Conservation (phyloP, 2,888 invertebrate genomes). For the Conops quadrifasciatus region DNA sequence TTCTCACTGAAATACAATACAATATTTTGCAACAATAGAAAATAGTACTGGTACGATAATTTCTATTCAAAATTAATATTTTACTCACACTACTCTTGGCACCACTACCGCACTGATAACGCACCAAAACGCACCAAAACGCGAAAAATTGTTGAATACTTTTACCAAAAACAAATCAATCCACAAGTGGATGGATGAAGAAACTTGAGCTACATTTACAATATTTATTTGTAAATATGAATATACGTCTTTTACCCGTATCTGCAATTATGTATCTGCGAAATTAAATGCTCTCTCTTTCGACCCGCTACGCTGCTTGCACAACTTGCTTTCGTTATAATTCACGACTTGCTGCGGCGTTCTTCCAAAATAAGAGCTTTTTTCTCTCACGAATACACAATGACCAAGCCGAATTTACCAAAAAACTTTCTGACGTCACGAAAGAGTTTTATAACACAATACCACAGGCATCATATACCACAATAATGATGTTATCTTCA, state of each 20-base stretch:
- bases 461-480: too few relatives aligned
- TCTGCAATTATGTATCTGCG: constrained; percentile 4
- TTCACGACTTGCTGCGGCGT: background rate
- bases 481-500: too few relatives aligned
- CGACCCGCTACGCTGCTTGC: background rate
- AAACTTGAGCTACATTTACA: background rate
- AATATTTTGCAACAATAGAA: background rate
- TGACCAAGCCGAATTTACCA: too few relatives aligned
- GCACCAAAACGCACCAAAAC: background rate
- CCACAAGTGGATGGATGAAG: constrained; percentile 25
- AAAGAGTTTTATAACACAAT: too few relatives aligned
- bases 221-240: background rate
- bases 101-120: background rate
- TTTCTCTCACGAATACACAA: background rate
- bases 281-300: background rate
- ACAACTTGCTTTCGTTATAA: background rate
- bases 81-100: background rate
- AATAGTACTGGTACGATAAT: background rate
- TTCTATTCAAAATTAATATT: background rate
- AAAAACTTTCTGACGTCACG: too few relatives aligned
- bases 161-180: constrained; percentile 8
- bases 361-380: background rate
- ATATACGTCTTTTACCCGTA: background rate
- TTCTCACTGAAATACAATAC: too few relatives aligned
- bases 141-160: background rate